A percentile compares a stretch with the other conserved stretches of the same genome.
phyloP scores from a whole-genome alignment of 2,113 vertebrate genomes.

The Cinclus cinclus region DNA sequence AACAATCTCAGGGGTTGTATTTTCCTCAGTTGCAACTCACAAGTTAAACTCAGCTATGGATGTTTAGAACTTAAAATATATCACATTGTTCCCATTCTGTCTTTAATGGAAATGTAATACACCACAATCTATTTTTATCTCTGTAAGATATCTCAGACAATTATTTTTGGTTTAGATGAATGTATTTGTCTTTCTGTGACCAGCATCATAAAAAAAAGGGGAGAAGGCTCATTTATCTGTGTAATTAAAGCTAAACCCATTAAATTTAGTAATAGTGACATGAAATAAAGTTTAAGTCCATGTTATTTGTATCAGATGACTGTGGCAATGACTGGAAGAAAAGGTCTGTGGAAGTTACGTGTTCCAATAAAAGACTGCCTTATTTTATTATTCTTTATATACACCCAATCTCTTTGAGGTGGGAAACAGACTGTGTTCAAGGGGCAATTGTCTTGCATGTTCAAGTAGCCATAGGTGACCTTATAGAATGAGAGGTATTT shows the following conservation, averaged over 20 bases:
- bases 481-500: not conserved
- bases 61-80: conserved; percentile 26
- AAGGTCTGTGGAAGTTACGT: not conserved
- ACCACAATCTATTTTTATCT: conserved; percentile 20
- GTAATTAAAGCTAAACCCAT: not conserved
- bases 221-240: not conserved
- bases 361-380: not conserved
- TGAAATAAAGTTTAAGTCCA: not conserved
- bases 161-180: conserved; percentile 17
- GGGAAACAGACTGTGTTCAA: not conserved
- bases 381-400: not conserved
- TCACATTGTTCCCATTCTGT: conserved; percentile 46
- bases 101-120: conserved; percentile 37
- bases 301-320: not conserved
- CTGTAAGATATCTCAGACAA: not conserved
- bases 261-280: not conserved
- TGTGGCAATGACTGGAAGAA: not conserved
- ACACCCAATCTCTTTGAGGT: not conserved
- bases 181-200: not conserved
- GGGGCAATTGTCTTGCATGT: not conserved
- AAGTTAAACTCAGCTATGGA: not conserved
- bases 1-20: conserved; percentile 16
- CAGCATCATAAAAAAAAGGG: not conserved
- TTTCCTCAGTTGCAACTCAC: conserved; percentile 11
- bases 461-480: not conserved